Evolutionary conservation across 2,888 invertebrate species (phyloP).

Genomic region (Idaea dimidiata): DNA sequence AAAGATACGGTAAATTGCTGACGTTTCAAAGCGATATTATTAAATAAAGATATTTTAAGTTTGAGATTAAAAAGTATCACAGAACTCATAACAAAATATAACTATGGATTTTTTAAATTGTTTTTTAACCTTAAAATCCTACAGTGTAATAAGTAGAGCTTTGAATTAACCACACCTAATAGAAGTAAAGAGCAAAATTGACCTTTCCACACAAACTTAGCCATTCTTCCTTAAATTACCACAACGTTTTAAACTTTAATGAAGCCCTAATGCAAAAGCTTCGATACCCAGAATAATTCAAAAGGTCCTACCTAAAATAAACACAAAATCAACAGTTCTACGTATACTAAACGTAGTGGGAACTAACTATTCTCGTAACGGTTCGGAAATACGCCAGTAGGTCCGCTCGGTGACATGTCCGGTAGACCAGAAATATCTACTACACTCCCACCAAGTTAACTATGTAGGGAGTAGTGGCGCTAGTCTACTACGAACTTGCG

Average conservation of each 20-base stretch:
- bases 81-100: no score
- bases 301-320: conserved; percentile 57
- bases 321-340: conserved; percentile 55
- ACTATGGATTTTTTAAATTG: no score
- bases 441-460: conserved; percentile 25
- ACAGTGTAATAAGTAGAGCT: no score
- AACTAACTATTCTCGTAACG: conserved; percentile 36
- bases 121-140: no score
- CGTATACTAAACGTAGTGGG: not conserved
- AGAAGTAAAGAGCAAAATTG: not conserved
- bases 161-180: not conserved
- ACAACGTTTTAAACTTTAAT: conserved; percentile 4
- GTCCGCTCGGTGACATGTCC: conserved; percentile 56
- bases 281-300: conserved; percentile 46
- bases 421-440: conserved; percentile 48
- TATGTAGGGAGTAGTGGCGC: no score
- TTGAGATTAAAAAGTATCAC: no score
- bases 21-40: no score
- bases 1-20: no score
- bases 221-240: conserved; percentile 2
- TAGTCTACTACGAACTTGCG: no score
- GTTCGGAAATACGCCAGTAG: conserved; percentile 56
- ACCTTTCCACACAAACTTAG: not conserved
- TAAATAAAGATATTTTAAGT: no score
- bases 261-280: conserved; percentile 28